Evolutionary conservation across 1,140 invertebrate genomes (phyloP).

Genomic region (Lanistes nyassanus): DNA sequence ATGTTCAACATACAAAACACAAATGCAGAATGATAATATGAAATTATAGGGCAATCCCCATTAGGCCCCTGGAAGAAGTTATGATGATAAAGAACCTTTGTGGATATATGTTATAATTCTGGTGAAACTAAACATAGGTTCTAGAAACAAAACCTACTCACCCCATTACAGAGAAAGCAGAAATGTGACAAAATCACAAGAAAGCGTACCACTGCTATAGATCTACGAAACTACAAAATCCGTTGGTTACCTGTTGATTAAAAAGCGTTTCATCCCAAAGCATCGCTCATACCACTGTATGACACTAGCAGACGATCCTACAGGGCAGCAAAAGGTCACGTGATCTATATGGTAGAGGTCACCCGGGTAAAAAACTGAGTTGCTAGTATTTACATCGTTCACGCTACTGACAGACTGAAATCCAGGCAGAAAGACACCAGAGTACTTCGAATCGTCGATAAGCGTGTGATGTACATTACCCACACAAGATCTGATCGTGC

Average conservation of each 20-base stretch:
- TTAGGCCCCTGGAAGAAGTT: too few relatives aligned
- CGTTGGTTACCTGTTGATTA: conserved; percentile 67
- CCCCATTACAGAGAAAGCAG: too few relatives aligned
- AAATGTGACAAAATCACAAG: too few relatives aligned
- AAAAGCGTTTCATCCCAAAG: conserved; percentile 70
- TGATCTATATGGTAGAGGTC: conserved; percentile 68
- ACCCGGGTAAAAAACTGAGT: neutral
- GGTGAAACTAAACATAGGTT: neutral
- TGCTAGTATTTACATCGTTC: neutral
- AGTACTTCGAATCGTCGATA: conserved; percentile 65
- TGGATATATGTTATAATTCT: neutral
- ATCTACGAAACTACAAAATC: too few relatives aligned
- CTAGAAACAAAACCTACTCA: neutral
- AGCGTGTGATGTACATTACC: conserved; percentile 70
- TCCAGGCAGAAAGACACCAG: conserved; percentile 66
- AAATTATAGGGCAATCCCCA: neutral
- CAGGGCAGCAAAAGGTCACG: conserved; percentile 66
- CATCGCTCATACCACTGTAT: conserved; percentile 69
- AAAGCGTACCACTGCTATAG: too few relatives aligned
- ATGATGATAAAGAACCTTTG: neutral
- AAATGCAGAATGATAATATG: neutral
- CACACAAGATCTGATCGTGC: conserved; percentile 68
- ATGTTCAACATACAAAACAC: neutral
- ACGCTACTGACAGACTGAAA: conserved; percentile 45
- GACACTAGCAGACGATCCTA: conserved; percentile 62